Evolutionary conservation across 2,888 invertebrate species (phyloP).

Genomic region (Hydriomena furcata): DNA sequence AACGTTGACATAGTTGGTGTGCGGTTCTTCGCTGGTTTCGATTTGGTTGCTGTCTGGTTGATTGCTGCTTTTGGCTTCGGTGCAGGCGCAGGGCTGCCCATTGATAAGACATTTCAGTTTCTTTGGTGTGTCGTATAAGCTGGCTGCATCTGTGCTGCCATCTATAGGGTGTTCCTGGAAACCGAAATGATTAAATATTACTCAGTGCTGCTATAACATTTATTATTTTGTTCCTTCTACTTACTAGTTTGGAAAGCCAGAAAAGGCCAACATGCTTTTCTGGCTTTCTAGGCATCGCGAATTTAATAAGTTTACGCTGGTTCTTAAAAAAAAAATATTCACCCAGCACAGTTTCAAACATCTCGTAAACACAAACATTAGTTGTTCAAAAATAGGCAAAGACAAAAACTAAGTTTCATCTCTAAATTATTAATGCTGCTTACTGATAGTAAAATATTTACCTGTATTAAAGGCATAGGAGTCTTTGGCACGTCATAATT

Average conservation of each 20-base stretch:
- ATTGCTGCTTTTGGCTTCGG: constrained; percentile 81
- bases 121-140: constrained; percentile 89
- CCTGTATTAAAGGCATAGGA: constrained; percentile 82
- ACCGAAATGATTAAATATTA: background rate
- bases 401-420: too few relatives aligned
- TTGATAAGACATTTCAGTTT: constrained; percentile 87
- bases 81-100: constrained; percentile 83
- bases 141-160: constrained; percentile 59
- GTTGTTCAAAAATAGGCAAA: too few relatives aligned
- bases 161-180: constrained; percentile 76
- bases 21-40: constrained; percentile 55
- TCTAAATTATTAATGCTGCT: too few relatives aligned
- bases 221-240: too few relatives aligned
- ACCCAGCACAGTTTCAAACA: too few relatives aligned
- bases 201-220: too few relatives aligned
- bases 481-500: constrained; percentile 92
- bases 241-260: too few relatives aligned
- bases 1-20: constrained; percentile 81
- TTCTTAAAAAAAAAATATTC: too few relatives aligned
- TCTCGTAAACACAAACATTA: too few relatives aligned
- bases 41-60: constrained; percentile 57
- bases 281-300: too few relatives aligned
- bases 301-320: too few relatives aligned
- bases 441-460: constrained; percentile 29
- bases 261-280: too few relatives aligned